A percentile compares a stretch with the other conserved stretches of the same genome.
Conservation (phyloP, 1,140 invertebrate genomes). For the Atta cephalotes region DNA sequence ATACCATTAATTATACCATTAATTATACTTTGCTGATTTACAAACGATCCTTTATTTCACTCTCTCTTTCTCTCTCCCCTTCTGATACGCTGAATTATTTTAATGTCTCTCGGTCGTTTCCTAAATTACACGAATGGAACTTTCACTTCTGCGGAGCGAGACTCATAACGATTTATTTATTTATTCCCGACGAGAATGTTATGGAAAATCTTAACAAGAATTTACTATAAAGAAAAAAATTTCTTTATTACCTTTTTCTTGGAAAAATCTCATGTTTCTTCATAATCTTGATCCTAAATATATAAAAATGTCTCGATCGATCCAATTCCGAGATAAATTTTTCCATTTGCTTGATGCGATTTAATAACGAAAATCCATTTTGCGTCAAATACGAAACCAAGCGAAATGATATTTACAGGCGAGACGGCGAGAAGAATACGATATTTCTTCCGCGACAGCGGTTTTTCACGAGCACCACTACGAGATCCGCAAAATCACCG, state of each 20-base stretch:
- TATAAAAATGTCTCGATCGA: not conserved
- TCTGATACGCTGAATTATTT: constrained; percentile 30
- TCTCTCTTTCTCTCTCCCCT: not conserved
- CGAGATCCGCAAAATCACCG: constrained; percentile 46
- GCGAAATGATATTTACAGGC: constrained; percentile 25
- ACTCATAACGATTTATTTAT: not conserved
- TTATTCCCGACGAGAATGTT: not conserved
- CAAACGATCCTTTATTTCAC: constrained; percentile 2
- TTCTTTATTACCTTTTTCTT: not conserved
- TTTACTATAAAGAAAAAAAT: constrained; percentile 1
- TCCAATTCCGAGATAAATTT: not conserved
- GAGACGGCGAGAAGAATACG: constrained; percentile 46
- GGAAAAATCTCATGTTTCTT: not conserved
- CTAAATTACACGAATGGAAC: constrained; percentile 36
- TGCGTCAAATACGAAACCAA: constrained; percentile 11
- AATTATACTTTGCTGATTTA: constrained; percentile 30
- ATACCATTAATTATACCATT: constrained; percentile 32
- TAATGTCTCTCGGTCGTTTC: constrained; percentile 15
- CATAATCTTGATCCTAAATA: not conserved
- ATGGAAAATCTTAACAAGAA: not conserved
- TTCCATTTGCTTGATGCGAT: constrained; percentile 1
- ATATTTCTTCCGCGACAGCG: constrained; percentile 33
- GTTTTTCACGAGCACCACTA: constrained; percentile 34
- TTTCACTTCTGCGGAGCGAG: constrained; percentile 1
- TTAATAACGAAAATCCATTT: constrained; percentile 19